Percentiles rank a stretch among this genome's conserved stretches.
phyloP scores from a whole-genome alignment of 2,888 invertebrate species.

The Polyommatus icarus region DNA sequence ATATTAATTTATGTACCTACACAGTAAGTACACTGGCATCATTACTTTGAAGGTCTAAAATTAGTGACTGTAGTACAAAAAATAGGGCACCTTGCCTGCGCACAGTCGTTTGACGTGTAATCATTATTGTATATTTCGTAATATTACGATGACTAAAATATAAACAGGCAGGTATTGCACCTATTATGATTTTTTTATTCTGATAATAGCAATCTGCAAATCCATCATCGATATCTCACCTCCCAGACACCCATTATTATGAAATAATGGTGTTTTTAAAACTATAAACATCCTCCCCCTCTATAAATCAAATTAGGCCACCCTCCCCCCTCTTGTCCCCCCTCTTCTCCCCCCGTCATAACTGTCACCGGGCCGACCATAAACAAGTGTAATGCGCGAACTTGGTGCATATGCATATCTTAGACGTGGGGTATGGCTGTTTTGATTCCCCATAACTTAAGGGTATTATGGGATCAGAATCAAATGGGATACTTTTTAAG shows the following conservation, averaged over 20 bases:
- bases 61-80: no score
- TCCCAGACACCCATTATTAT: slow-evolving; percentile 11
- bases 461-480: background rate
- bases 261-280: slow-evolving; percentile 24
- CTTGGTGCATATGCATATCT: slow-evolving; percentile 27
- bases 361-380: slow-evolving; percentile 11
- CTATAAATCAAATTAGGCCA: slow-evolving; percentile 24
- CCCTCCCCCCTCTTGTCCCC: background rate
- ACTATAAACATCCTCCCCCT: slow-evolving; percentile 11
- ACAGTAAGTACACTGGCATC: no score
- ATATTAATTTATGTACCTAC: no score
- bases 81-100: no score
- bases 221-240: background rate
- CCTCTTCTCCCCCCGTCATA: background rate
- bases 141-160: no score
- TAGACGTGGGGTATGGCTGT: background rate
- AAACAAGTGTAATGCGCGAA: slow-evolving; percentile 26
- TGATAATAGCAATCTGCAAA: background rate
- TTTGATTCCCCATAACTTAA: background rate
- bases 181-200: background rate
- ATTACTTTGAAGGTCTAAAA: no score
- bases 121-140: no score
- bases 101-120: no score
- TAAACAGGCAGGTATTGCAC: background rate
- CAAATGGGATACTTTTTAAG: background rate